Evolutionary conservation across 2,888 invertebrate genomes (phyloP), one percentile per base, ranked within the genome.

Genomic region (Leucoma salicis): DNA sequence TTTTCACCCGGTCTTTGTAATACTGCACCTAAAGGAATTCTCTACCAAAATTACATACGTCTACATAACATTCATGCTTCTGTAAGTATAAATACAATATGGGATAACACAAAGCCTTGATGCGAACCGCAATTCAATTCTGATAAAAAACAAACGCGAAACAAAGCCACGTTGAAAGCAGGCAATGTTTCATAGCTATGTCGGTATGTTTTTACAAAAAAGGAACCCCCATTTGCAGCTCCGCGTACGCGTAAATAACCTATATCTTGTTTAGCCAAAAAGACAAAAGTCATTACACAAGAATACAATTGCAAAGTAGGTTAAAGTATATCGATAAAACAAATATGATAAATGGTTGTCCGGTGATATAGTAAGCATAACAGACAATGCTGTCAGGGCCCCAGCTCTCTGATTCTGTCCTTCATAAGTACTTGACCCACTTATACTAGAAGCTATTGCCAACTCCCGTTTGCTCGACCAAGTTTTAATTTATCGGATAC

Each of bases 351-450:
- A 80, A 82, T 80, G 74, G 57, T 50, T 49, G 66, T 63, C 66
- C 63, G 59, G 70, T 75, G 77, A 80, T 79, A 71, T 71, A 65
- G 63, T 77, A 75, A 58, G 49, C 62, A 57, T 68, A 71, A 69
- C 66, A 70, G 64, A 63, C 55, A 61, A 55, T 68, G 63, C 66
- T 60, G 58, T 57, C 8, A 21, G 6, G 21, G 5, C 2, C 8
- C 21, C 56, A 48, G 42, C 59, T 54, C 63, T 64, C 59, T 62
- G 66, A 64, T 55, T 62, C 60, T 72, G 78, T 77, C 82, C 82
- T 82, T 79, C 70, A 60, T 71, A 62, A 67, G 74, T 81, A 74
- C 83, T 85, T 86, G 84, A 86, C 87, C 86, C 60, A 85, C 68
- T 80, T 85, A 72, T 57, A 62, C 58, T 53, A 56, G 60, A 68